These are phyloP conservation scores for Lepidocyrtoides sp. DNA, from an alignment of 2,888 invertebrate genomes.

Conservation along the genomic window DNA sequence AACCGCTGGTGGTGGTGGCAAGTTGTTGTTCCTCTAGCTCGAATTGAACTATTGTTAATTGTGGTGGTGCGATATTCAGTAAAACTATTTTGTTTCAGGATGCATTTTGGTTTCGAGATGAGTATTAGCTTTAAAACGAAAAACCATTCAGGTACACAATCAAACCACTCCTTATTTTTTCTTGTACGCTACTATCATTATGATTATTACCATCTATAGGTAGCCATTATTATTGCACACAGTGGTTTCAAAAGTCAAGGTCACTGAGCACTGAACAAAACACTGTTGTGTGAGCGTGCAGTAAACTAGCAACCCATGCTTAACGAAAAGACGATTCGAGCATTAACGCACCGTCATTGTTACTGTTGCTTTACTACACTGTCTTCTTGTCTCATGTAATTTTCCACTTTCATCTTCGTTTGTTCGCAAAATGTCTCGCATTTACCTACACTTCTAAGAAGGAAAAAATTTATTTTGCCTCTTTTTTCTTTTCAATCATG, in stretches of 20 bases:
- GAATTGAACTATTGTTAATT: not conserved
- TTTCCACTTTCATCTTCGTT: constrained; percentile 59
- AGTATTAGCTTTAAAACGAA: not conserved
- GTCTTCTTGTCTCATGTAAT: constrained; percentile 17
- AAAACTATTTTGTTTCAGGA: not conserved
- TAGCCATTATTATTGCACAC: not conserved
- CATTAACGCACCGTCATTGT: constrained; percentile 10
- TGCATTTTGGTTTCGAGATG: not conserved
- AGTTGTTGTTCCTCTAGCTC: not conserved
- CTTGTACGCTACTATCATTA: no score
- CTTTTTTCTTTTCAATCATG: constrained; percentile 49
- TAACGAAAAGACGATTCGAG: not conserved
- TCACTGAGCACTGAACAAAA: constrained; percentile 32
- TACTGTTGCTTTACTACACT: no score
- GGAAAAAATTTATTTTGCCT: not conserved
- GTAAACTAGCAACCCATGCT: not conserved
- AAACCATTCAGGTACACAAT: not conserved
- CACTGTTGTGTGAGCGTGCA: not conserved
- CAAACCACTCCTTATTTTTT: not conserved
- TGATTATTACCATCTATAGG: no score
- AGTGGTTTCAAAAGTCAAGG: constrained; percentile 46
- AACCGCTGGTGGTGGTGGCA: not conserved
- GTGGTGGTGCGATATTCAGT: not conserved
- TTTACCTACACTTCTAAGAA: not conserved
- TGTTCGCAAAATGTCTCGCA: constrained; percentile 6